Base-by-base conservation (phyloP, 2,113 vertebrate species). In the Pseudorhombus dupliciocellatus region DNA sequence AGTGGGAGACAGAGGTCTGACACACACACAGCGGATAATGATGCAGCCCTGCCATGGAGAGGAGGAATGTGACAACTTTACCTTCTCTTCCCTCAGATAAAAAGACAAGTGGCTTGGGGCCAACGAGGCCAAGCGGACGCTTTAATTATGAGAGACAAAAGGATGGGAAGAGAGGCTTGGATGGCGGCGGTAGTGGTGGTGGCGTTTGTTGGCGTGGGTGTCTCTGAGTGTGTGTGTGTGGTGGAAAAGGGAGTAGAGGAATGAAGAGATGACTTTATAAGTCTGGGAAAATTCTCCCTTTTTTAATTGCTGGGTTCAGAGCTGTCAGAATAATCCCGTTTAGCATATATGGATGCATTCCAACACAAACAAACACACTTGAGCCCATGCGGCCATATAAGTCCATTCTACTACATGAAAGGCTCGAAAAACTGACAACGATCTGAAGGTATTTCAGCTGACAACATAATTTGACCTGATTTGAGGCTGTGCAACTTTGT, bases 101-200 rank as follows among this genome's bases (percentile, higher is more conserved):
- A 73, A 60, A 85, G 79, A 78, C 56, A 70, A 77, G 81, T 66
- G 77, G 79, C 86, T 66, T 42, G 57, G 66, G 75, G 83, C 77
- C 85, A 89, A 57, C 0, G 25, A 70, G 81, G 85, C 70, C 83
- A 78, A 83, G 79, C 59, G 24, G 75, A 75, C 25, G 16, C 86
- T 87, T 90, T 85, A 90, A 93, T 91, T 88, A 88, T 73, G 59
- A 20, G 28, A 87, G 73, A 84, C 78, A 82, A 88, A 46, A 77
- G 54, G 73, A 81, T 53, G 54, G 62, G 28, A 58, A 51, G 44
- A 31, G 20, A 74, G 54, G 44, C 20, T 52, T 18, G 68, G 46
- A 20, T 59, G 78, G 21, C 55, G 53, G 52, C 21, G 28, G 22
- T 20, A 53, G 37, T 42, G 51, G 51, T 1, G 51, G 16, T 20